A percentile compares a stretch with the other conserved stretches of the same genome.
Conservation (phyloP, 1,140 invertebrate genomes). For the Pachyrhynchus sulphureomaculatus region DNA sequence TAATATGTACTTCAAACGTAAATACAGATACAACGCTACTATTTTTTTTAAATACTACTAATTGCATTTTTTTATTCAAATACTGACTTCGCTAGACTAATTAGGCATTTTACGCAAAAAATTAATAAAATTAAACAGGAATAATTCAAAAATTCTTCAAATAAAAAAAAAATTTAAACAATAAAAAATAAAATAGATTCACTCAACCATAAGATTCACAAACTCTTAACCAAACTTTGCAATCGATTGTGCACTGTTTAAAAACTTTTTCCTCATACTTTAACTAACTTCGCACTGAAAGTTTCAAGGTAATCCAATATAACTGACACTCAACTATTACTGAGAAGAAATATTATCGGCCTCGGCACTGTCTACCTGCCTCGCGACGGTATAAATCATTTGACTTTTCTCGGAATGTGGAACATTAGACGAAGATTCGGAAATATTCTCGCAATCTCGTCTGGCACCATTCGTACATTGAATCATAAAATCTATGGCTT, state of each 20-base stretch:
- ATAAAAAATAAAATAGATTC: too few relatives aligned
- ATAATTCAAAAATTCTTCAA: too few relatives aligned
- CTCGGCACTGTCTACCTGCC: slow-evolving; percentile 4
- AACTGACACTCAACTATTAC: background rate
- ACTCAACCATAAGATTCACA: background rate
- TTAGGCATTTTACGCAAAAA: too few relatives aligned
- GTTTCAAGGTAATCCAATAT: background rate
- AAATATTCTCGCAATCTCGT: slow-evolving; percentile 13
- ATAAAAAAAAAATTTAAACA: too few relatives aligned
- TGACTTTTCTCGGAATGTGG: slow-evolving; percentile 29
- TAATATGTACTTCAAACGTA: too few relatives aligned
- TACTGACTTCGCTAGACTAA: too few relatives aligned
- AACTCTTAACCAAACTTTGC: background rate
- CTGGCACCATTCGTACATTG: slow-evolving; percentile 40
- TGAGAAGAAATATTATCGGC: background rate
- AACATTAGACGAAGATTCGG: slow-evolving; percentile 4
- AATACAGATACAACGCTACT: too few relatives aligned
- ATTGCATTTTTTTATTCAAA: too few relatives aligned
- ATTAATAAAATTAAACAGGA: too few relatives aligned
- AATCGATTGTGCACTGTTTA: background rate
- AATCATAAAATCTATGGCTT: slow-evolving; percentile 55
- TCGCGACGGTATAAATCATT: slow-evolving; percentile 41
- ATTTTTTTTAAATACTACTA: too few relatives aligned
- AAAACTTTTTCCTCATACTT: background rate
- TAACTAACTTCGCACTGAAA: background rate